Evolutionary conservation across 2,113 vertebrate species (phyloP).

Genomic region (Phyllostomus hastatus): DNA sequence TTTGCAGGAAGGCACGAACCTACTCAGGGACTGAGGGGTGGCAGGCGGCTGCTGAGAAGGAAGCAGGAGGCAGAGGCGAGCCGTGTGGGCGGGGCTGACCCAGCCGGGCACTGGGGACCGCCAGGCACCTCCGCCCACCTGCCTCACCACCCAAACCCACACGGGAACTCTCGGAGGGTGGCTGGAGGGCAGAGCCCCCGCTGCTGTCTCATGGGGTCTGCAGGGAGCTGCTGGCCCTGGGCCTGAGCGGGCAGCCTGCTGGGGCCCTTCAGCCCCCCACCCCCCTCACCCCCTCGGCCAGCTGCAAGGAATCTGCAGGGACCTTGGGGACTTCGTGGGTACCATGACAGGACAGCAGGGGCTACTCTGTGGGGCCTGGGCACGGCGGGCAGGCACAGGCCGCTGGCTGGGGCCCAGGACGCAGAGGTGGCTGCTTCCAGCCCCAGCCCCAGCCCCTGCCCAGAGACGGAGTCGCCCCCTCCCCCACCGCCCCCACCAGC

Average conservation of each 20-base stretch:
- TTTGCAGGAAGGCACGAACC: fast-evolving
- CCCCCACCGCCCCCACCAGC: background rate
- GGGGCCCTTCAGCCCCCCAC: too few relatives aligned
- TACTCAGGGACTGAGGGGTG: too few relatives aligned
- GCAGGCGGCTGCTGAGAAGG: background rate
- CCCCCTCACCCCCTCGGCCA: too few relatives aligned
- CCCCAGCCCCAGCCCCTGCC: background rate
- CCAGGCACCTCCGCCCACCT: background rate
- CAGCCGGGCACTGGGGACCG: background rate
- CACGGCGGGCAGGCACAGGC: fast-evolving
- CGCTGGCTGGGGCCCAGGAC: background rate
- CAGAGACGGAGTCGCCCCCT: background rate
- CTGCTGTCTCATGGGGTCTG: too few relatives aligned
- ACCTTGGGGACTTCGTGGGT: fast-evolving
- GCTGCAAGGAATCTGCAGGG: too few relatives aligned
- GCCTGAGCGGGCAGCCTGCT: too few relatives aligned
- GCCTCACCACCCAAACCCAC: too few relatives aligned
- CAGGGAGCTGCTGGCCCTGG: too few relatives aligned
- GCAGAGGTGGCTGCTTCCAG: background rate
- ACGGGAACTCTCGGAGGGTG: too few relatives aligned
- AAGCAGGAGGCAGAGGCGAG: fast-evolving
- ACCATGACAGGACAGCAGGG: fast-evolving
- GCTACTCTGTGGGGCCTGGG: fast-evolving
- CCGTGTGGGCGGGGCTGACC: background rate
- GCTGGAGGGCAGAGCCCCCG: too few relatives aligned